Evolutionary conservation across 2,888 invertebrate species (phyloP).

Genomic region (Agapetus fuscipes): DNA sequence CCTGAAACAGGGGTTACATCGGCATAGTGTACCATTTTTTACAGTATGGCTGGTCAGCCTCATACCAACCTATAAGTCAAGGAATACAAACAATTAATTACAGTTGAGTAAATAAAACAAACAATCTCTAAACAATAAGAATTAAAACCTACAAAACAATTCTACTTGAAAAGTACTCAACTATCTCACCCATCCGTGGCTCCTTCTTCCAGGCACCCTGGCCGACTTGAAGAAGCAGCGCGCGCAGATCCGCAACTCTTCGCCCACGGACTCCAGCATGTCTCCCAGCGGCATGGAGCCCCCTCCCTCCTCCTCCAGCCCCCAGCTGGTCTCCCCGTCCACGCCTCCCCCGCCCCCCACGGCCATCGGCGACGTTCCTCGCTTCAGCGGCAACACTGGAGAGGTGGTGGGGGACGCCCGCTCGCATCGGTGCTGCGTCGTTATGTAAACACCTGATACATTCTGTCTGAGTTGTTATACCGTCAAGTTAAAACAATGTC

Average conservation of each 20-base stretch:
- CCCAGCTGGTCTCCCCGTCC: constrained; percentile 27
- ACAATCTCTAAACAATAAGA: too few species aligned
- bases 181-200: too few species aligned
- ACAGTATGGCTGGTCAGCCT: too few species aligned
- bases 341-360: constrained; percentile 35
- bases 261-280: constrained; percentile 40
- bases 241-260: constrained; percentile 66
- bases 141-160: too few species aligned
- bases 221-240: constrained; percentile 91
- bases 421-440: constrained; percentile 61
- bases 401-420: constrained; percentile 67
- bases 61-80: too few species aligned
- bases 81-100: too few species aligned
- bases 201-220: constrained; percentile 66
- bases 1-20: too few species aligned
- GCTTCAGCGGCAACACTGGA: constrained; percentile 66
- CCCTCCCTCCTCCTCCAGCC: constrained; percentile 30
- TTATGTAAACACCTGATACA: constrained; percentile 46
- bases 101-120: too few species aligned
- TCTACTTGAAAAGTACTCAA: too few species aligned
- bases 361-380: constrained; percentile 38
- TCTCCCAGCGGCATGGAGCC: constrained; percentile 34
- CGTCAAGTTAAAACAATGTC: too few species aligned
- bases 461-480: too few species aligned
- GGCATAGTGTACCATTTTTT: too few species aligned